Evolutionary conservation across 2,797 vertebrate species (phyloP), one percentile per base, ranked within the genome.

Genomic region (Denticeps clupeoides): DNA sequence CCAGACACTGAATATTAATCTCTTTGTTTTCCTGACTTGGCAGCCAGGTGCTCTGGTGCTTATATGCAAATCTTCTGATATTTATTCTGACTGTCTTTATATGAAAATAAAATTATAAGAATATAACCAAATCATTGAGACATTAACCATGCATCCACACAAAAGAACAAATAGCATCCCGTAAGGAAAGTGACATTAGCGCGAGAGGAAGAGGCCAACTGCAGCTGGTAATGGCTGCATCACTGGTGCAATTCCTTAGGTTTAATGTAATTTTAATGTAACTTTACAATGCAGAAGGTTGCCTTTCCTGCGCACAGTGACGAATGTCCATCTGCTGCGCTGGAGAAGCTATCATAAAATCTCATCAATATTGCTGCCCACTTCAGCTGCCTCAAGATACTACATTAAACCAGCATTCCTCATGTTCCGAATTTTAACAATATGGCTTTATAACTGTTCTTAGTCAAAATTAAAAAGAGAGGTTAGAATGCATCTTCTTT

Each of bases 11-110:
- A 51, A 53, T 15, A 22, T 53, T 57, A 54, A 51, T 65, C 65
- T 77, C 61, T 75, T 77, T 69, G 74, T 49, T 55, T 45, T 44
- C 38, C 54, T 70, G 64, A 67, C 75, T 69, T 61, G 62, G 60
- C 67, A 62, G 64, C 67, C 60, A 60, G 23, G 1, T 23, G 33
- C 42, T 47, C 26, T 31, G 45, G 27, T 25, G 26, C 51, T 31
- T 28, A 49, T 49, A 53, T 45, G 27, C 49, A 51, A 61, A 55
- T 59, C 53, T 15, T 58, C 58, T 47, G 56, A 33, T 28, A 7
- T 12, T 7, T 2, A 31, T 10, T 10, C n/a, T n/a, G n/a, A n/a
- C n/a, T n/a, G n/a, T n/a, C n/a, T n/a, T n/a, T n/a, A n/a, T n/a
- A n/a, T n/a, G n/a, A n/a, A n/a, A n/a, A n/a, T n/a, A n/a, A n/a